These are phyloP conservation scores for Dipodomys ordii DNA, from an alignment of 2,113 vertebrate species.

Conservation along the genomic window DNA sequence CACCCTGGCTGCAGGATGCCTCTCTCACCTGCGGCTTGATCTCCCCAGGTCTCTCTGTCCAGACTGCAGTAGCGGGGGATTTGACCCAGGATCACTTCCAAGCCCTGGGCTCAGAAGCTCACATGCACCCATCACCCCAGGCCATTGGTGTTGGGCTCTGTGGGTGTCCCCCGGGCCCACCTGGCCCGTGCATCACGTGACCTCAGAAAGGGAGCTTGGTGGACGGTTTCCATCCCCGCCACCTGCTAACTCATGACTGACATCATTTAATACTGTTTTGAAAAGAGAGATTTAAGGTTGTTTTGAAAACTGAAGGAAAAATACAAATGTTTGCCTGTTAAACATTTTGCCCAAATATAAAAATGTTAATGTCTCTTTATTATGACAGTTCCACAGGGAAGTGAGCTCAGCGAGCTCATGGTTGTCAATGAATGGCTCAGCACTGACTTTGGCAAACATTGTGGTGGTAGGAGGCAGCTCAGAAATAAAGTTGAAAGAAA, in stretches of 20 bases:
- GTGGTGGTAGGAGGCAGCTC: conserved; percentile 10
- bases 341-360: conserved; percentile 75
- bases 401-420: background rate
- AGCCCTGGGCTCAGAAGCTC: accelerated
- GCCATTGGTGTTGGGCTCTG: accelerated
- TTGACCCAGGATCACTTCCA: accelerated
- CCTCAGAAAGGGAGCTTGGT: background rate
- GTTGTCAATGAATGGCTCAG: conserved; percentile 60
- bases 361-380: conserved; percentile 75
- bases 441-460: background rate
- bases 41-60: background rate
- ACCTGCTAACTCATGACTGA: conserved; percentile 78
- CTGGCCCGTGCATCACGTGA: background rate
- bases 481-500: background rate
- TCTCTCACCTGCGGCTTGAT: no score
- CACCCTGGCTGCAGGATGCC: accelerated
- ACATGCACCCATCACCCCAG: accelerated
- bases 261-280: conserved; percentile 74
- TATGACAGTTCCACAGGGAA: conserved; percentile 66
- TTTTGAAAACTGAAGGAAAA: conserved; percentile 79
- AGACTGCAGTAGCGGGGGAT: background rate
- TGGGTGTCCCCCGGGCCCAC: background rate
- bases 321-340: conserved; percentile 80
- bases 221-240: background rate
- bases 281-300: conserved; percentile 74